These are phyloP conservation scores for Aleiodes sp. DNA, from an alignment of 1,140 invertebrate species.

Conservation along the genomic window DNA sequence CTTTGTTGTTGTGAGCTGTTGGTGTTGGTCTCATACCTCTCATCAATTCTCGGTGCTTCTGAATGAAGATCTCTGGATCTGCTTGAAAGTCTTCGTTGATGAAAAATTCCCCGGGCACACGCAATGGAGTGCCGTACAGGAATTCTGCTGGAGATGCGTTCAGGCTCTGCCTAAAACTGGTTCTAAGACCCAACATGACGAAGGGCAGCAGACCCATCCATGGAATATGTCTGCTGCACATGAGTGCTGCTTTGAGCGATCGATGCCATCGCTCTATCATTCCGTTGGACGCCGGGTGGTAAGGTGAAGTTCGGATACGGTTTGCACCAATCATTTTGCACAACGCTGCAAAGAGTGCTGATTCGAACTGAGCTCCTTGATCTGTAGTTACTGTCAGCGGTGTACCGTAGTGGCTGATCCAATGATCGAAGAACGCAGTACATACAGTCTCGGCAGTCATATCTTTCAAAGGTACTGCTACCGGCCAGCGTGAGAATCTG, in stretches of 20 bases:
- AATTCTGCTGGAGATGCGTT: conserved; percentile 46
- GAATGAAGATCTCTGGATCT: background rate
- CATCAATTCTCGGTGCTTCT: background rate
- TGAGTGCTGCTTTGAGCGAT: conserved; percentile 45
- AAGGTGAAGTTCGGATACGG: conserved; percentile 36
- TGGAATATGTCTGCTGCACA: conserved; percentile 1
- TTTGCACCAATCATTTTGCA: conserved; percentile 23
- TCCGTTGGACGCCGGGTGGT: conserved; percentile 49
- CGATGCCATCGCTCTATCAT: conserved; percentile 50
- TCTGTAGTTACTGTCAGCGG: conserved; percentile 11
- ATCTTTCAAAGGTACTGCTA: background rate
- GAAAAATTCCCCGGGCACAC: conserved; percentile 42
- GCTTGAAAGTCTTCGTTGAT: background rate
- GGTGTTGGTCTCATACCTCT: background rate
- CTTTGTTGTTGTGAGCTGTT: background rate
- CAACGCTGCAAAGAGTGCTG: background rate
- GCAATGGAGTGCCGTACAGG: conserved; percentile 39
- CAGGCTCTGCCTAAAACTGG: conserved; percentile 37
- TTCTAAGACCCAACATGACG: conserved; percentile 39
- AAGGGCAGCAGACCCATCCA: conserved; percentile 37
- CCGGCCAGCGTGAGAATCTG: conserved; percentile 1
- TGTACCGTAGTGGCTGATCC: conserved; percentile 5
- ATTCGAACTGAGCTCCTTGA: conserved; percentile 15
- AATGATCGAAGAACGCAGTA: background rate
- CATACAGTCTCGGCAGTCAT: background rate